phyloP scores from a whole-genome alignment of 1,140 invertebrate genomes.

The Lordiphosa collinella region DNA sequence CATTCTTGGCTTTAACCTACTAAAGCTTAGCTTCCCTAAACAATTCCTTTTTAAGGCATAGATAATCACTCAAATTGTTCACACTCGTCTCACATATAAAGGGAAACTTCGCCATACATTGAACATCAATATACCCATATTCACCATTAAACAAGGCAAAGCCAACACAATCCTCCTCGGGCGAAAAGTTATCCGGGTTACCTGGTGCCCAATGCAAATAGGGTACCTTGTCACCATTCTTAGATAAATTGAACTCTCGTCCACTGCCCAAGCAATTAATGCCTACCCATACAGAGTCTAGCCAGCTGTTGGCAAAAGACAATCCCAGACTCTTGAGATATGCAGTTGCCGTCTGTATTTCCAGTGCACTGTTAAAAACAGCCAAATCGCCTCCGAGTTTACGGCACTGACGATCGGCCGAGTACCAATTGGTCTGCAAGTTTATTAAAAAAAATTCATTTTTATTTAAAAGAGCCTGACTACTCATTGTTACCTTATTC shows the following conservation, averaged over 20 bases:
- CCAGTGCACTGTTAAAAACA: too few relatives aligned
- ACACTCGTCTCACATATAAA: neutral
- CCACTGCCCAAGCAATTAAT: constrained; percentile 11
- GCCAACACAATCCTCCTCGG: constrained; percentile 25
- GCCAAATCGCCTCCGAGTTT: constrained; percentile 2
- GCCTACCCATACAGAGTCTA: constrained; percentile 22
- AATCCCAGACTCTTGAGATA: too few relatives aligned
- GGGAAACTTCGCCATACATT: constrained; percentile 7
- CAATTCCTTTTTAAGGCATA: neutral
- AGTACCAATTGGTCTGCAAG: constrained; percentile 18
- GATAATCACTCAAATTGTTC: neutral
- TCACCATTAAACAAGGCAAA: constrained; percentile 1
- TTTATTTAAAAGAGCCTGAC: neutral
- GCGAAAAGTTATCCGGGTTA: too few relatives aligned
- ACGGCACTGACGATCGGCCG: constrained; percentile 16
- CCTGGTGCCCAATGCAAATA: constrained; percentile 2
- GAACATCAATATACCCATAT: constrained; percentile 16
- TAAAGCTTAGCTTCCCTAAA: neutral
- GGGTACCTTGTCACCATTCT: neutral
- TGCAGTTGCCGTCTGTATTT: too few relatives aligned
- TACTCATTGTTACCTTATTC: neutral
- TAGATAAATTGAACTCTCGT: constrained; percentile 1
- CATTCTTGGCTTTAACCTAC: too few relatives aligned
- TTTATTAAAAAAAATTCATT: too few relatives aligned
- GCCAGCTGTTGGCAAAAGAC: too few relatives aligned